A percentile compares a stretch with the other conserved stretches of the same genome.
phyloP scores from a whole-genome alignment of 2,113 vertebrate species.

The Labeo rohita region DNA sequence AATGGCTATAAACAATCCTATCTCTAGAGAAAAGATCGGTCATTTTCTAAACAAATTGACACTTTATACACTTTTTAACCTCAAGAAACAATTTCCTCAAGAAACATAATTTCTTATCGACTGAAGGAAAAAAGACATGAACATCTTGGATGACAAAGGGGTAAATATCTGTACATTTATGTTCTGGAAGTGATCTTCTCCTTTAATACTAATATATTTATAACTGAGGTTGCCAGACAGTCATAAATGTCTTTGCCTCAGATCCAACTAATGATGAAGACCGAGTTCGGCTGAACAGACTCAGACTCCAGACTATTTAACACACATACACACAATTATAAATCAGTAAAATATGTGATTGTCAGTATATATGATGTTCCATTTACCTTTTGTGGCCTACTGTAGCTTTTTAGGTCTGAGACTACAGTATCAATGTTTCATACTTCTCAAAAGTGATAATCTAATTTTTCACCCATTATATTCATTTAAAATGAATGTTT shows the following conservation, averaged over 20 bases:
- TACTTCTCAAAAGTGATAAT: conserved; percentile 50
- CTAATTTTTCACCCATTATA: too few species aligned
- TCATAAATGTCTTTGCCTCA: background rate
- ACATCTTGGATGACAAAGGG: too few species aligned
- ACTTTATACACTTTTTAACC: too few species aligned
- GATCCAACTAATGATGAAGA: conserved; percentile 26
- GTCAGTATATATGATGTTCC: conserved; percentile 14
- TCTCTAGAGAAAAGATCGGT: too few species aligned
- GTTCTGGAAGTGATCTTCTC: too few species aligned
- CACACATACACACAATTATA: background rate
- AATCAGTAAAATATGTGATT: background rate
- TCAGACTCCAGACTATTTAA: background rate
- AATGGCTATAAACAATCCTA: too few species aligned
- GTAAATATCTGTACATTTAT: too few species aligned
- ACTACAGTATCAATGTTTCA: background rate
- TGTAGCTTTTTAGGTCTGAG: conserved; percentile 47
- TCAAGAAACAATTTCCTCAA: too few species aligned
- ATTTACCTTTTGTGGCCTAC: background rate
- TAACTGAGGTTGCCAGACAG: background rate
- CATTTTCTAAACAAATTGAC: too few species aligned
- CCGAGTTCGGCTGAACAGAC: background rate
- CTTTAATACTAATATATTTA: background rate
- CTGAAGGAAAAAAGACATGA: too few species aligned
- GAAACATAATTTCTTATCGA: too few species aligned
- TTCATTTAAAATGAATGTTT: background rate